phyloP scores from a whole-genome alignment of 2,888 invertebrate species.

The Lamproptera curius region DNA sequence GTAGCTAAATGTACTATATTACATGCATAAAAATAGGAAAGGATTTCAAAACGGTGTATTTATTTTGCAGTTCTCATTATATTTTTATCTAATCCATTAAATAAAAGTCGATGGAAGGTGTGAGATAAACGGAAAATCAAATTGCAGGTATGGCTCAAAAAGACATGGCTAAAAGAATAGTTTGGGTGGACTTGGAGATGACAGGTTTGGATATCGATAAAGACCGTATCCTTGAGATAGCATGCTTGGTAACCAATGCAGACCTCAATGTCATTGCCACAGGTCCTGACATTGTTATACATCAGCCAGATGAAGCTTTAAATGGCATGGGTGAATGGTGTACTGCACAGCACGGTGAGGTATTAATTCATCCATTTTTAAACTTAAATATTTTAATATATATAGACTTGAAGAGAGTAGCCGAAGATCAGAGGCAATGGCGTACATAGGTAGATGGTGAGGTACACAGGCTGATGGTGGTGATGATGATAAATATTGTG shows the following conservation, averaged over 20 bases:
- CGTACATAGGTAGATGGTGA: no score
- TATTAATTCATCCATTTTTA: no score
- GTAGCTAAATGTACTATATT: no score
- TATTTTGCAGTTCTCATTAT: not conserved
- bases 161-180: conserved; percentile 63
- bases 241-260: conserved; percentile 91
- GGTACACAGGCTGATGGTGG: no score
- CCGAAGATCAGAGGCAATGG: no score
- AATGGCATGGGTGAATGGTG: conserved; percentile 93
- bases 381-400: no score
- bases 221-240: conserved; percentile 92
- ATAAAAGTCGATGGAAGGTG: not conserved
- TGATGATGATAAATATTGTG: no score
- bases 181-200: conserved; percentile 93
- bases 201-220: conserved; percentile 89
- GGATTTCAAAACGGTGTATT: not conserved
- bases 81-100: not conserved
- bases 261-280: conserved; percentile 86
- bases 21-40: no score
- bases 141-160: conserved; percentile 22
- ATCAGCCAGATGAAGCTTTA: conserved; percentile 85
- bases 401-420: no score
- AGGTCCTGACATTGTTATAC: conserved; percentile 86
- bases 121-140: no score
- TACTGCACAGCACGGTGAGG: conserved; percentile 85